Percentiles rank a stretch among this genome's conserved stretches.
Conservation (phyloP, 2,888 invertebrate genomes). For the Catocala nupta region DNA sequence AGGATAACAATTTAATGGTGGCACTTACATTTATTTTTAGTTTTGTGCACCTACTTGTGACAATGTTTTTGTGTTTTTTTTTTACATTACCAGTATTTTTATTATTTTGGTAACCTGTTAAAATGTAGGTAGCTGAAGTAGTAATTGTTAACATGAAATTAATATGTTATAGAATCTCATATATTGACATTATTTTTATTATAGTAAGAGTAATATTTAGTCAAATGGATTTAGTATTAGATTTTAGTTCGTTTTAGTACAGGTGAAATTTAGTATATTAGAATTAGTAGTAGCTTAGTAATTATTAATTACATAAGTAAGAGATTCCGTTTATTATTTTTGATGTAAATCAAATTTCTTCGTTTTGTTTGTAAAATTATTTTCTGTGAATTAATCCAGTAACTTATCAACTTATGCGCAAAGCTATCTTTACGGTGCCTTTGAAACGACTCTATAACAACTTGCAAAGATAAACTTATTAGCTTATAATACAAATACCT, state of each 20-base stretch:
- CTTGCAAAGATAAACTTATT: no score
- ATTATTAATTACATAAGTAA: constrained; percentile 3
- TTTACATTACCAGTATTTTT: no score
- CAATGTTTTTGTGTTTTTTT: no score
- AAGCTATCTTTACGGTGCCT: no score
- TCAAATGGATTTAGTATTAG: constrained; percentile 35
- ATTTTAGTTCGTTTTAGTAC: constrained; percentile 34
- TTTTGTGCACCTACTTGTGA: no score
- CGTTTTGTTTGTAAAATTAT: constrained; percentile 11
- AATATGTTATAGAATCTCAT: neutral
- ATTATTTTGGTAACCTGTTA: no score
- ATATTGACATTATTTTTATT: constrained; percentile 7
- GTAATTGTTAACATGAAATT: neutral
- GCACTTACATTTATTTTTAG: no score
- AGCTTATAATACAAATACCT: no score
- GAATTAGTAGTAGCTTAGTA: constrained; percentile 45
- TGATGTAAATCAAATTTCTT: constrained; percentile 2
- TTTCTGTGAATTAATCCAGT: neutral
- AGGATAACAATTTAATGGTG: no score
- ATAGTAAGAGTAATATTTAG: constrained; percentile 38
- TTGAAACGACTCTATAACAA: no score
- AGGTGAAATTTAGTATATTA: constrained; percentile 28
- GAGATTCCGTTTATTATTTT: constrained; percentile 10
- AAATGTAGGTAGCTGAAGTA: no score
- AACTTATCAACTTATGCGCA: no score